A percentile compares a stretch with the other conserved stretches of the same genome.
phyloP scores from a whole-genome alignment of 2,797 vertebrate species.

The Diglossa cyanea region DNA sequence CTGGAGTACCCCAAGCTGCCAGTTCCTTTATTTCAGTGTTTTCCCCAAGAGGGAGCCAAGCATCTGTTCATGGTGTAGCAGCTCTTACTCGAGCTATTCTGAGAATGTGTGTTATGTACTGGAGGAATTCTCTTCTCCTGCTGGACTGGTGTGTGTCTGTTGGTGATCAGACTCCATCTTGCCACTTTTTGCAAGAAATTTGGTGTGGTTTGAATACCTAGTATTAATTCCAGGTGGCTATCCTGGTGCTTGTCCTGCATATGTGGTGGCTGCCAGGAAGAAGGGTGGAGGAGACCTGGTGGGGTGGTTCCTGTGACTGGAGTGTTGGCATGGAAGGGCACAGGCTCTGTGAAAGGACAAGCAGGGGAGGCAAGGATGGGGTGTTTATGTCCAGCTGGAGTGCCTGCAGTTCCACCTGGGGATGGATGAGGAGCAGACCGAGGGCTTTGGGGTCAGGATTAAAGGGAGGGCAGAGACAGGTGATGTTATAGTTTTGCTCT shows the following conservation, averaged over 20 bases:
- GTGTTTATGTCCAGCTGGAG: not conserved
- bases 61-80: not conserved
- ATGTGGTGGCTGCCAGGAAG: accelerated
- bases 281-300: not conserved
- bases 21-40: not conserved
- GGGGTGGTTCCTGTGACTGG: not conserved
- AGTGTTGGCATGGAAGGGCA: not conserved
- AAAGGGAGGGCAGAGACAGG: not conserved
- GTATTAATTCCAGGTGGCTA: not conserved
- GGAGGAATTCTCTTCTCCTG: not conserved
- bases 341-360: not conserved
- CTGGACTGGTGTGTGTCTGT: not conserved
- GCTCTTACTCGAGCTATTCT: not conserved
- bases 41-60: conserved; percentile 44
- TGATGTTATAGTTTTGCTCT: not conserved
- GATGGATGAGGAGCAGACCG: not conserved
- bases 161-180: not conserved
- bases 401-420: not conserved
- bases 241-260: not conserved
- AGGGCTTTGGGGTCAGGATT: not conserved
- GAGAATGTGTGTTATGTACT: not conserved
- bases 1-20: not conserved
- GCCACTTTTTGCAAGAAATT: not conserved
- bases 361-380: not conserved
- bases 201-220: not conserved